Conservation (phyloP, 2,113 vertebrate genomes). For the Lagopus leucura region DNA sequence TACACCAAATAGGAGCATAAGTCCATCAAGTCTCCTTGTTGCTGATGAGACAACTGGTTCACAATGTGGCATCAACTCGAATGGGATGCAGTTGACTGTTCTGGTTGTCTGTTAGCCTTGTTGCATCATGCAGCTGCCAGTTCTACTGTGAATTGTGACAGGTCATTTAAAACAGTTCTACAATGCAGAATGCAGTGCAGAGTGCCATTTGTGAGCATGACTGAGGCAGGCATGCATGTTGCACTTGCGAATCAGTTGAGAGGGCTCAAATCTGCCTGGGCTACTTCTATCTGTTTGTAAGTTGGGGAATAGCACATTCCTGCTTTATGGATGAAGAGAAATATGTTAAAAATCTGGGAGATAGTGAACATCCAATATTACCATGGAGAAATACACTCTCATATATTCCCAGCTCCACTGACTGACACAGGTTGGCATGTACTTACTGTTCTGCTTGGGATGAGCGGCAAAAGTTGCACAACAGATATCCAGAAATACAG, state of each 20-base stretch:
- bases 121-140: rapidly evolving
- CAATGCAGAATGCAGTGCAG: background rate
- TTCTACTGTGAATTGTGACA: background rate
- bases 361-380: background rate
- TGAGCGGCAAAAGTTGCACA: background rate
- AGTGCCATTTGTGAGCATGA: rapidly evolving
- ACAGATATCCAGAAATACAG: background rate
- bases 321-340: background rate
- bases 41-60: rapidly evolving
- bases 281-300: background rate
- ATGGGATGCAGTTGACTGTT: rapidly evolving
- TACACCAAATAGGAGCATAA: rapidly evolving
- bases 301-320: background rate
- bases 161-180: background rate
- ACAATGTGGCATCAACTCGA: background rate
- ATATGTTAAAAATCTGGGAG: background rate
- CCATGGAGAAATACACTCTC: background rate
- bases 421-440: background rate
- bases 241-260: background rate
- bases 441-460: background rate
- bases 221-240: rapidly evolving
- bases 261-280: background rate
- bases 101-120: background rate
- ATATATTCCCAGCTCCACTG: background rate
- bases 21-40: rapidly evolving